Evolutionary conservation across 2,888 invertebrate genomes (phyloP).

Genomic region (Lycophotia porphyrea): DNA sequence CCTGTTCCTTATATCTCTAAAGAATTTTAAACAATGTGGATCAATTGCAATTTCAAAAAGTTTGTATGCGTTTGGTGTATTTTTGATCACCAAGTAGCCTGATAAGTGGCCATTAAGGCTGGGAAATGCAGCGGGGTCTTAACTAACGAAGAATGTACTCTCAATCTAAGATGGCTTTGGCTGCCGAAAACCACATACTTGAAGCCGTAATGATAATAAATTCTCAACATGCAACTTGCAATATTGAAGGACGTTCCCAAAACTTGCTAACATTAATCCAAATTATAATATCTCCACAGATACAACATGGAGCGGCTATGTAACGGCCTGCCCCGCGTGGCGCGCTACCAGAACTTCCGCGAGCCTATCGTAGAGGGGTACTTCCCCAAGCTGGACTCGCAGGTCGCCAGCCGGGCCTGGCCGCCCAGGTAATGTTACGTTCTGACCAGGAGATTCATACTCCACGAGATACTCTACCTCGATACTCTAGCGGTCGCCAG

Average conservation of each 20-base stretch:
- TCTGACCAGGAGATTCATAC: neutral
- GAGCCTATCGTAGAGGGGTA: slow-evolving; percentile 94
- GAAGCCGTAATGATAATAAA: no score
- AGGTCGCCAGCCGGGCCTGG: slow-evolving; percentile 94
- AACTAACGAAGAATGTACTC: neutral
- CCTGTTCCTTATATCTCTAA: neutral
- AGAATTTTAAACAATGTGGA: neutral
- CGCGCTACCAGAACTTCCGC: slow-evolving; percentile 91
- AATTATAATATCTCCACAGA: slow-evolving; percentile 76
- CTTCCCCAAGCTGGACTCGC: slow-evolving; percentile 95
- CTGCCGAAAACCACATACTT: neutral
- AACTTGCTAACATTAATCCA: neutral
- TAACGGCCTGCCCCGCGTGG: slow-evolving; percentile 92
- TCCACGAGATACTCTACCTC: neutral
- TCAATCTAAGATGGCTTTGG: neutral
- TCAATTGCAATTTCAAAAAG: neutral
- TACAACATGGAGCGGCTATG: slow-evolving; percentile 94
- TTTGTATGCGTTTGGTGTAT: neutral
- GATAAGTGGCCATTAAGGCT: neutral
- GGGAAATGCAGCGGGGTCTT: neutral
- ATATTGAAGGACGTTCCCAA: neutral
- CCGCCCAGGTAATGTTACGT: slow-evolving; percentile 90
- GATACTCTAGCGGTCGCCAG: neutral
- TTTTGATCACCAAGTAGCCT: neutral
- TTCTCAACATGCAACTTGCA: neutral